A percentile compares a stretch with the other conserved stretches of the same genome.
These are phyloP conservation scores for Quadroppia sp. DNA, from an alignment of 2,888 invertebrate species.

Conservation along the genomic window DNA sequence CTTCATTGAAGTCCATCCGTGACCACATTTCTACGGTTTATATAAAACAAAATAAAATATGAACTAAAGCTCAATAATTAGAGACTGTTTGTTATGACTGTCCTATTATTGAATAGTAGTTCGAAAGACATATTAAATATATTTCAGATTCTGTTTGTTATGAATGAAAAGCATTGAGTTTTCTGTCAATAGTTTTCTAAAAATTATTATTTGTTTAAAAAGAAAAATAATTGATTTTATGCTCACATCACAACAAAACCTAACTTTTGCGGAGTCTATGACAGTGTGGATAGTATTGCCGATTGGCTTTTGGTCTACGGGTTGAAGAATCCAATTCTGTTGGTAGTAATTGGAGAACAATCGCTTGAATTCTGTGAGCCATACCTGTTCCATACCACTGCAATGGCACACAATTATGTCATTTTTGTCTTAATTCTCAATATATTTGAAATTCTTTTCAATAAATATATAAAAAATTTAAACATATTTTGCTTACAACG, in stretches of 20 bases:
- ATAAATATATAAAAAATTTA: too few relatives aligned
- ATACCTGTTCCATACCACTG: conserved; percentile 54
- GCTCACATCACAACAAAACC: conserved; percentile 54
- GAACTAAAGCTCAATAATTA: too few relatives aligned
- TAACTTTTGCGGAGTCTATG: conserved; percentile 55
- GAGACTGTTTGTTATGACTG: background rate
- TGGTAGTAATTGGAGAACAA: conserved; percentile 53
- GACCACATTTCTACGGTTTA: conserved; percentile 53
- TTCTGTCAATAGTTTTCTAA: background rate
- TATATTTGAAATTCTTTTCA: too few relatives aligned
- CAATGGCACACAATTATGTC: conserved; percentile 14
- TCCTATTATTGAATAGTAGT: background rate
- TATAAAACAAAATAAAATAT: too few relatives aligned
- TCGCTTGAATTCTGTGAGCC: conserved; percentile 54
- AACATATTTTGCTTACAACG: conserved; percentile 41
- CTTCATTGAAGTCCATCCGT: conserved; percentile 58
- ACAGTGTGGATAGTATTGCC: conserved; percentile 51
- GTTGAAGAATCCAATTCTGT: conserved; percentile 52
- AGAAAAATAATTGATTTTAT: background rate
- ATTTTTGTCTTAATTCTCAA: too few relatives aligned
- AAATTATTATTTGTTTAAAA: conserved; percentile 27
- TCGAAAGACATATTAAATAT: background rate
- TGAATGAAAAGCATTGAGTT: too few relatives aligned
- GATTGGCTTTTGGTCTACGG: conserved; percentile 51
- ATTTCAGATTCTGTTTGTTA: background rate